These are phyloP conservation scores for Herpetotheres cachinnans DNA, from an alignment of 2,113 vertebrate genomes.

Conservation along the genomic window DNA sequence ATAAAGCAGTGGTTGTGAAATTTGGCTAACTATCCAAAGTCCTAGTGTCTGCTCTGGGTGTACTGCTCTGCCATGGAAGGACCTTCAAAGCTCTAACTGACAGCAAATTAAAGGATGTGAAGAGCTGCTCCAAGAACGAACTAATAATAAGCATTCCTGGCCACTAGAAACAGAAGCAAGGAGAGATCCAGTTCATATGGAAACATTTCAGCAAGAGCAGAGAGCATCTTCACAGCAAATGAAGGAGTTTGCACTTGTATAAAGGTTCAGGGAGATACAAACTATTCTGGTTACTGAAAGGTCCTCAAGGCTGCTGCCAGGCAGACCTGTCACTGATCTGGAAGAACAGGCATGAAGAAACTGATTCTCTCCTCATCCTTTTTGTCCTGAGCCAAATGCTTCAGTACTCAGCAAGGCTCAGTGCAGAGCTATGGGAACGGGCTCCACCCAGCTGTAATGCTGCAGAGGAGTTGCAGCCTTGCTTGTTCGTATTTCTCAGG, in stretches of 20 bases:
- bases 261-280: not conserved
- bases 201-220: not conserved
- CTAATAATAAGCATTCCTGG: not conserved
- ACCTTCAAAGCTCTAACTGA: not conserved
- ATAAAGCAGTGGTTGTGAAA: conserved; percentile 36
- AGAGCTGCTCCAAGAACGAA: not conserved
- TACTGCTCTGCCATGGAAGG: not conserved
- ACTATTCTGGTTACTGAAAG: not conserved
- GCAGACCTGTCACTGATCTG: not conserved
- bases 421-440: not conserved
- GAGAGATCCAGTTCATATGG: not conserved
- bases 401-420: not conserved
- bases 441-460: conserved; percentile 30
- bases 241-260: not conserved
- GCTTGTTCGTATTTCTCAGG: not conserved
- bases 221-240: not conserved
- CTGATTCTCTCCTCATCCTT: not conserved
- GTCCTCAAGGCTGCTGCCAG: not conserved
- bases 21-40: not conserved
- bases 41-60: not conserved
- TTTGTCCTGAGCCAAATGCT: not conserved
- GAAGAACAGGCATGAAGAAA: not conserved
- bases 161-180: not conserved
- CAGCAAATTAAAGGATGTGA: not conserved
- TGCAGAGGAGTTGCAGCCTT: conserved; percentile 12